Percentiles rank a stretch among this genome's conserved stretches.
Evolutionary conservation across 2,797 vertebrate genomes (phyloP).

Genomic region (Anisognathus igniventris): DNA sequence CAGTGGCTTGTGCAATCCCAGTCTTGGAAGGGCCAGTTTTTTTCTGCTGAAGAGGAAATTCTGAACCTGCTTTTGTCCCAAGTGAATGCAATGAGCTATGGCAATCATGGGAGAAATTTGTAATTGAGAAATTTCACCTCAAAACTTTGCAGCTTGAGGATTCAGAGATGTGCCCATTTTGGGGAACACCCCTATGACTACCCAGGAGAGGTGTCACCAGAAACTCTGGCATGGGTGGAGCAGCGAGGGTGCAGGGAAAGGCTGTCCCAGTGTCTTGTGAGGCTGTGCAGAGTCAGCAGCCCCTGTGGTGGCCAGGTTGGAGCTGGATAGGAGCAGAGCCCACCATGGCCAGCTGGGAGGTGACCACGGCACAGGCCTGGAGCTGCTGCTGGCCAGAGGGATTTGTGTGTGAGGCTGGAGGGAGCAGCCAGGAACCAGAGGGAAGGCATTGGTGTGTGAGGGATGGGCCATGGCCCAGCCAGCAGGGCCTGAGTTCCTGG

Average conservation of each 20-base stretch:
- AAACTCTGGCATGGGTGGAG: accelerated
- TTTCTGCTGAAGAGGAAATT: background rate
- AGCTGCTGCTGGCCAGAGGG: background rate
- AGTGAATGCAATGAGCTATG: background rate
- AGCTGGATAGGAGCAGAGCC: background rate
- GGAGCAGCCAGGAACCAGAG: background rate
- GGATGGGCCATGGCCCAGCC: background rate
- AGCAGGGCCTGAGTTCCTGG: conserved; percentile 29
- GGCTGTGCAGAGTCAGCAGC: background rate
- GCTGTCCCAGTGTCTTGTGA: background rate
- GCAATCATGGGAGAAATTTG: background rate
- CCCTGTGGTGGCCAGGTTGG: accelerated
- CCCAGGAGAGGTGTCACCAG: background rate
- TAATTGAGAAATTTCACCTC: background rate
- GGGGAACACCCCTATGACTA: background rate
- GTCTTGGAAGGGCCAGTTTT: background rate
- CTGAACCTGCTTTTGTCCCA: background rate
- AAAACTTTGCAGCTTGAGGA: background rate
- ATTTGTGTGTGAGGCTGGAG: background rate
- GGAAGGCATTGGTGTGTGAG: background rate
- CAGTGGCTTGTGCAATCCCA: background rate
- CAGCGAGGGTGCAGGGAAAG: background rate
- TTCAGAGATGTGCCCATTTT: background rate
- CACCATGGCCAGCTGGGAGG: background rate
- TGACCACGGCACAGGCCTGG: background rate